phyloP scores from a whole-genome alignment of 2,888 invertebrate genomes.

The Agrilus biguttatus region DNA sequence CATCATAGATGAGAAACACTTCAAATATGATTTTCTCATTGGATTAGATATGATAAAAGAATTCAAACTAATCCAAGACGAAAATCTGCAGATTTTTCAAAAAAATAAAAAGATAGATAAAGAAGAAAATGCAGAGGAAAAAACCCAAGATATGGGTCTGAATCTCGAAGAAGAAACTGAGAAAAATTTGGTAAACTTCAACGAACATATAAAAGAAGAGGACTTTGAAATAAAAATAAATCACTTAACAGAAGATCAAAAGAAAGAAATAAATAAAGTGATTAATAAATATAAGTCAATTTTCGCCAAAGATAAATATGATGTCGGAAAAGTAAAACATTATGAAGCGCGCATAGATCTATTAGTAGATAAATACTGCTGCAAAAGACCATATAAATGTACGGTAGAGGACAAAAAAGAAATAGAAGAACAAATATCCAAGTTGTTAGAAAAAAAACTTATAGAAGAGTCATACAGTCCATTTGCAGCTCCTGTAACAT shows the following conservation, averaged over 20 bases:
- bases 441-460: no score
- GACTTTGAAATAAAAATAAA: background rate
- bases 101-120: no score
- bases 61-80: constrained; percentile 10
- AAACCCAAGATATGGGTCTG: no score
- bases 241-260: constrained; percentile 4
- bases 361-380: constrained; percentile 9
- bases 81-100: constrained; percentile 7
- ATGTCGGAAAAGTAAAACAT: constrained; percentile 12
- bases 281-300: constrained; percentile 11
- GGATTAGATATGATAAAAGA: constrained; percentile 10
- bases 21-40: constrained; percentile 8
- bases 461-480: no score
- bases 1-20: constrained; percentile 7
- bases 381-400: constrained; percentile 9
- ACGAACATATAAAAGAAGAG: constrained; percentile 1
- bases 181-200: constrained; percentile 2
- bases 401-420: constrained; percentile 9
- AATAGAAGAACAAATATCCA: constrained; percentile 6
- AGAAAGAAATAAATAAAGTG: constrained; percentile 8
- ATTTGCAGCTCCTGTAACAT: no score
- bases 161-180: constrained; percentile 2
- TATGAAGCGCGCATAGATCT: constrained; percentile 14
- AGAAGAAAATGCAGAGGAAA: no score
- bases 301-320: constrained; percentile 16